Evolutionary conservation across 2,888 invertebrate species (phyloP), one percentile per base, ranked within the genome.

Genomic region (Drosophila greeni): DNA sequence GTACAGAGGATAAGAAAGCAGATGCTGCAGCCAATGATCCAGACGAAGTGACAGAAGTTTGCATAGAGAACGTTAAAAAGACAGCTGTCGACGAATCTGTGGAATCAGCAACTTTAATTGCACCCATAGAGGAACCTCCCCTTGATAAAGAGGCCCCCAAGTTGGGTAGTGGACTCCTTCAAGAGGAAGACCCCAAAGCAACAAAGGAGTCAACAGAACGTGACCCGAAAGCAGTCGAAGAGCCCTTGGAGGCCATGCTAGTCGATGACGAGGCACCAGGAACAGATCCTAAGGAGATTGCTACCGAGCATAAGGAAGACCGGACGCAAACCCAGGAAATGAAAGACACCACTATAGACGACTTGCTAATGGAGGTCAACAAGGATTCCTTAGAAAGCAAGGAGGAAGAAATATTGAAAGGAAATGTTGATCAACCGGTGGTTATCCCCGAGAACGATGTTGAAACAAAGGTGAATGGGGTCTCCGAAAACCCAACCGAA

Each of bases 281-380:
- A 36, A 20, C 11, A 23, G 20, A 20, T 29, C 20, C 20, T 3
- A 16, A 53, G 20, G 14, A n/a, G 20, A 18, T 20, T 1, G 34
- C 24, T 6, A 43, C 37, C 2, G 33, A n/a, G 4, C 37, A 33
- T 23, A 9, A 14, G 14, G 45, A 49, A n/a, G 2, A 6, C 5
- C 29, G 9, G 37, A 49, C 36, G 7, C 4, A 42, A 20, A 36
- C 59, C 0, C 29, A 78, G 31, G 49, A 78, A 36, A 33, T 39
- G 14, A 53, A 39, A 5, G 55, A 64, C 1, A 42, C 43, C 14
- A 14, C 5, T 9, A 33, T 43, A 14, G 70, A 70, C 23, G 43
- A 59, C 0, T 18, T 37, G 5, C 29, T 39, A 14, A 9, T 24
- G 12, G 34, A 62, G 16, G 55, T 26, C 12, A 42, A 23, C 14